These are phyloP conservation scores for Lepus oiostolus DNA, from an alignment of 2,797 vertebrate species.

Conservation along the genomic window DNA sequence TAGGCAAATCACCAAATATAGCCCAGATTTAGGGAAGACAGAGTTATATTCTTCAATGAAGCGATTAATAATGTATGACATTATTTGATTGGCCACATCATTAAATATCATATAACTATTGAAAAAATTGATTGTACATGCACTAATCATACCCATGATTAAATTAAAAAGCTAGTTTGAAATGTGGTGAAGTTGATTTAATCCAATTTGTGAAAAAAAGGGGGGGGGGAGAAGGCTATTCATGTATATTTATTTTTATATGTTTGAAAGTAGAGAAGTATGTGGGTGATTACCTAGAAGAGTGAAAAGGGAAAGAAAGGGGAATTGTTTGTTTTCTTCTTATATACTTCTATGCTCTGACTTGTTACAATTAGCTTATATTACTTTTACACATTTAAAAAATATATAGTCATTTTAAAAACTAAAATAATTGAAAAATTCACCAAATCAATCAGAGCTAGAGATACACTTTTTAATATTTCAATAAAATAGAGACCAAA, in stretches of 20 bases:
- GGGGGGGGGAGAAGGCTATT: not conserved
- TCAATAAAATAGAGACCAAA: slow-evolving; percentile 38
- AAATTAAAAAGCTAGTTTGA: not conserved
- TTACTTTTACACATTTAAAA: not conserved
- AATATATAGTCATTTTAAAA: not conserved
- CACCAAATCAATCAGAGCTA: not conserved
- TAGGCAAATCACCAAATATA: not conserved
- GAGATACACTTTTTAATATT: not conserved
- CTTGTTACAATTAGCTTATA: not conserved
- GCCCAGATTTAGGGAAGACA: not conserved
- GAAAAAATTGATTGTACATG: not conserved
- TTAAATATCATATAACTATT: not conserved
- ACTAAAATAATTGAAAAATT: slow-evolving; percentile 14
- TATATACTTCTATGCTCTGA: not conserved
- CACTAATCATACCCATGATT: not conserved
- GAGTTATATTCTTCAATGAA: not conserved
- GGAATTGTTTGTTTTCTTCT: not conserved
- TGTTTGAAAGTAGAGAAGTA: not conserved
- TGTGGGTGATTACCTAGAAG: not conserved
- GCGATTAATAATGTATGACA: not conserved
- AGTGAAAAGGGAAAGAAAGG: not conserved
- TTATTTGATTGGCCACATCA: not conserved
- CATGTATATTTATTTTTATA: not conserved
- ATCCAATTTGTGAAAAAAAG: not conserved
- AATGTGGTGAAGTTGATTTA: not conserved